Conservation (phyloP, 2,888 invertebrate species). For the Crossocerus cetratus region DNA sequence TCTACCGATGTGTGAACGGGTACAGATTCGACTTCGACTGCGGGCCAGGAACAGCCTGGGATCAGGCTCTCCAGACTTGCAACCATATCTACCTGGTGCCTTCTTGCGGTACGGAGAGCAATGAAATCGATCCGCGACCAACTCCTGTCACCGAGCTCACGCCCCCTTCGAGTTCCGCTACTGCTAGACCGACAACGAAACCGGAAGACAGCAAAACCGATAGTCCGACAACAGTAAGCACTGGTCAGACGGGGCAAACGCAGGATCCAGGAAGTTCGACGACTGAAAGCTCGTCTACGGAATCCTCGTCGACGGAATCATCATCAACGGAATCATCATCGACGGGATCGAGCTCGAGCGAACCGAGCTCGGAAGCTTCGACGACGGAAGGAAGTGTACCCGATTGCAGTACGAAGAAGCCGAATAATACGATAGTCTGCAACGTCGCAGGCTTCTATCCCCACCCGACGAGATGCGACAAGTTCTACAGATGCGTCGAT, state of each 20-base stretch:
- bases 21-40: constrained; percentile 84
- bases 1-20: constrained; percentile 86
- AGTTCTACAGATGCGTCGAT: constrained; percentile 84
- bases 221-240: constrained; percentile 1
- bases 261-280: constrained; percentile 29
- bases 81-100: constrained; percentile 79
- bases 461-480: constrained; percentile 80
- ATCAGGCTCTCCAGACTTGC: constrained; percentile 83
- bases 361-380: no score
- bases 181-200: neutral
- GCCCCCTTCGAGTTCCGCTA: neutral
- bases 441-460: constrained; percentile 82
- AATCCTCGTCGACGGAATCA: constrained; percentile 14
- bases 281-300: constrained; percentile 14
- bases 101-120: constrained; percentile 54
- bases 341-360: no score
- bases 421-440: constrained; percentile 74
- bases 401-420: constrained; percentile 33
- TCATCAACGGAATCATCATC: constrained; percentile 30
- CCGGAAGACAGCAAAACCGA: constrained; percentile 12
- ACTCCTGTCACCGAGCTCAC: constrained; percentile 6
- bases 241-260: constrained; percentile 6
- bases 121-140: constrained; percentile 39
- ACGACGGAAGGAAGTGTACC: constrained; percentile 26
- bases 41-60: constrained; percentile 88